phyloP scores from a whole-genome alignment of 2,888 invertebrate genomes.

The Schizotus pectinicornis region DNA sequence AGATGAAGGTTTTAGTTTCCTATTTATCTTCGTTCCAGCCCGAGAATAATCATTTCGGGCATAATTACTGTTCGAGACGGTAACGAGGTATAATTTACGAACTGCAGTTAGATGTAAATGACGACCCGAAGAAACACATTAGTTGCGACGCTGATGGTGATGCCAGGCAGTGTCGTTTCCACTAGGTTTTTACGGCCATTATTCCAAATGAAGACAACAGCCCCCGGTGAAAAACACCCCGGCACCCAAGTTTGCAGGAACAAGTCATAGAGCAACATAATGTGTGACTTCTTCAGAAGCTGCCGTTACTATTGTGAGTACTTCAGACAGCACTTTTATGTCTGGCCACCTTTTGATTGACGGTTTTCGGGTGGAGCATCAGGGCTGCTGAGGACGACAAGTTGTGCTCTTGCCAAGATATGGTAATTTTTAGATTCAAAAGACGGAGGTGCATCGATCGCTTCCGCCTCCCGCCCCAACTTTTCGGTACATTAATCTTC shows the following conservation, averaged over 20 bases:
- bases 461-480: slow-evolving; percentile 18
- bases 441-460: slow-evolving; percentile 12
- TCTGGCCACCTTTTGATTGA: too few species aligned
- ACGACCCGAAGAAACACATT: slow-evolving; percentile 13
- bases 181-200: too few species aligned
- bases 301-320: too few species aligned
- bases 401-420: background rate
- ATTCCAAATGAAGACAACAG: too few species aligned
- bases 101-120: slow-evolving; percentile 1
- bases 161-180: too few species aligned
- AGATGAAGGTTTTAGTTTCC: too few species aligned
- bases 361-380: too few species aligned
- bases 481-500: slow-evolving; percentile 30
- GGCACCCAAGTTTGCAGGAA: background rate
- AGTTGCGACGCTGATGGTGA: slow-evolving; percentile 3
- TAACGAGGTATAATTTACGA: slow-evolving; percentile 11
- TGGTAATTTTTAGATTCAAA: background rate
- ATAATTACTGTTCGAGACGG: slow-evolving; percentile 1
- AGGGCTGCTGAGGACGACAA: too few species aligned
- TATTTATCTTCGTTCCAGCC: too few species aligned
- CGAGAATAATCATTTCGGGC: background rate
- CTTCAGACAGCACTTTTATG: too few species aligned
- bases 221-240: background rate
- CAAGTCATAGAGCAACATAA: too few species aligned
- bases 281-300: too few species aligned